Evolutionary conservation across 2,888 invertebrate species (phyloP).

Genomic region (Mayetiola destructor): DNA sequence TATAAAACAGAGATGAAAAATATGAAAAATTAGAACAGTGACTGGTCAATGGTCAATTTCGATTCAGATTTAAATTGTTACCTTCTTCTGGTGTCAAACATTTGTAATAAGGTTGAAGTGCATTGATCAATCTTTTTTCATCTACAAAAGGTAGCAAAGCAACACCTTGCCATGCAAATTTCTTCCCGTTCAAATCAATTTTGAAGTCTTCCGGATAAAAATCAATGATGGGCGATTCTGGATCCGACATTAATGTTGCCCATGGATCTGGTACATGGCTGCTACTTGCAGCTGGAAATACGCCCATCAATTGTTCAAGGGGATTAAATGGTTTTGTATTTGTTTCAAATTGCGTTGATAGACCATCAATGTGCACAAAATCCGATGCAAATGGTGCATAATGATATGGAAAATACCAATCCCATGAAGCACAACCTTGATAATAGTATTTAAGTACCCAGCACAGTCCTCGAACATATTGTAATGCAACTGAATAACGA

Average conservation of each 20-base stretch:
- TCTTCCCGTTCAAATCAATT: conserved; percentile 97
- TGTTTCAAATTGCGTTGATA: conserved; percentile 75
- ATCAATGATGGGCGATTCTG: conserved; percentile 89
- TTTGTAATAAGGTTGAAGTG: conserved; percentile 65
- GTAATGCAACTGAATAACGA: conserved; percentile 78
- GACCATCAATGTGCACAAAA: conserved; percentile 78
- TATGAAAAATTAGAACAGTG: background rate
- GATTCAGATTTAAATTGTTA: conserved; percentile 27
- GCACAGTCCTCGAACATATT: conserved; percentile 90
- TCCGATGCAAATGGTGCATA: conserved; percentile 99
- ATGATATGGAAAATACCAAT: conserved; percentile 99
- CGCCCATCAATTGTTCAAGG: conserved; percentile 97
- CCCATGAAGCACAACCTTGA: conserved; percentile 98
- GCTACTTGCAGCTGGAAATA: conserved; percentile 95
- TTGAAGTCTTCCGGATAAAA: conserved; percentile 97
- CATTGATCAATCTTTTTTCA: conserved; percentile 72
- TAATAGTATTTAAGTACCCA: conserved; percentile 99
- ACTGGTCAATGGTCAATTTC: background rate
- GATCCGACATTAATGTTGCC: conserved; percentile 84
- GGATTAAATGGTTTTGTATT: conserved; percentile 90
- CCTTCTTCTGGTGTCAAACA: conserved; percentile 72
- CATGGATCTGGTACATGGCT: conserved; percentile 87
- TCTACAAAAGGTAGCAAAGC: conserved; percentile 96
- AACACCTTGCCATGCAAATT: conserved; percentile 99
- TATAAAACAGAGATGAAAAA: conserved; percentile 24